Base-by-base conservation (phyloP, 2,113 vertebrate species). In the Psephotus haematonotus region DNA sequence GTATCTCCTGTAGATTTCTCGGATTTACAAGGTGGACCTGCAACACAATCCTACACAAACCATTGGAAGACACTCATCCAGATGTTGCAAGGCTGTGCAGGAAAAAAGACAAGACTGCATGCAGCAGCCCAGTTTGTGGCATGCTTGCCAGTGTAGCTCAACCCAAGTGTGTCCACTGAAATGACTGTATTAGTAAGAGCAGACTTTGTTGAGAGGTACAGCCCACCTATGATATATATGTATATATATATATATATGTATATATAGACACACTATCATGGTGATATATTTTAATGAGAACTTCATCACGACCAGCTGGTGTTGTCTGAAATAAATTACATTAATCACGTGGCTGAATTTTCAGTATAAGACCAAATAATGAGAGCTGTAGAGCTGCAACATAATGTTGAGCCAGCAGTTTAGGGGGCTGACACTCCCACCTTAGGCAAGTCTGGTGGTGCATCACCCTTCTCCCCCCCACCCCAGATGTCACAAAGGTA, bases 271-370 rank as follows among this genome's bases (percentile, higher is more conserved):
- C 33, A 16, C 10, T 55, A 23, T 82, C 43, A 35, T 44, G 57
- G 82, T 84, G 47, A 88, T 76, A 91, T 60, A 72, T 90, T 96
- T 91, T 94, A 93, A 93, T 90, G 70, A 91, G 78, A 79, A 13
- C 33, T 86, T 80, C 59, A 67, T 53, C 68, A 57, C 31, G 35
- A 92, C 79, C 76, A 92, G 68, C 86, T 93, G 92, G 68, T 50
- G 43, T 59, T 92, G 28, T 90, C 59, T 53, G 31, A 86, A 90
- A 92, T 25, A 83, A 86, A 90, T 83, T 83, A 9, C 31, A 15
- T 67, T 95, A 92, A 93, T 92, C 88, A 86, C 55, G 43, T 8
- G 3, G 13, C 27, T 87, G 46, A 86, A 67, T 93, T 94, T 90
- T 88, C 77, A 81, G 46, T 57, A n/a, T 24, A 90, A 80, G 44